Percentiles rank a stretch among this genome's conserved stretches.
Conservation (phyloP, 92 coral and sea anemone genomes). For the Pocillopora grandis region DNA sequence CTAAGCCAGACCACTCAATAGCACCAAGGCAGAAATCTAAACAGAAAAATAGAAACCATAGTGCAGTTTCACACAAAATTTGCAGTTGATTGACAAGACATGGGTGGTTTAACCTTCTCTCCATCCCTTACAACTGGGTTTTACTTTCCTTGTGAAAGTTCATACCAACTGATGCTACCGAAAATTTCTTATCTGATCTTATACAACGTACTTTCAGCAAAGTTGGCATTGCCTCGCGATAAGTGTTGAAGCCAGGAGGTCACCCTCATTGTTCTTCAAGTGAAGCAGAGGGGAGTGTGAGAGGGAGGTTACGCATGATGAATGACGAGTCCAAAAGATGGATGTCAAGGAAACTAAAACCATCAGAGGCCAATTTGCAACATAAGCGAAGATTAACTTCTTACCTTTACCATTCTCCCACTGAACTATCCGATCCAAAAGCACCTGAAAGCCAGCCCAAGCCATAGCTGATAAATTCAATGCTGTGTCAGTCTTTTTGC, state of each 20-base stretch:
- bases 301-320: no score
- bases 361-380: background rate
- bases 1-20: constrained; percentile 96
- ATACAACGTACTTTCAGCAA: background rate
- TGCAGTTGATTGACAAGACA: background rate
- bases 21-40: constrained; percentile 80
- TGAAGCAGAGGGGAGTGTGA: no score
- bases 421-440: constrained; percentile 84
- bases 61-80: background rate
- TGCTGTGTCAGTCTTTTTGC: constrained; percentile 52
- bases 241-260: no score
- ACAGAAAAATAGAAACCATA: background rate
- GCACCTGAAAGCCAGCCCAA: constrained; percentile 88
- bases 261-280: no score
- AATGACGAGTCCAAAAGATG: no score
- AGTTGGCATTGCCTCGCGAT: no score
- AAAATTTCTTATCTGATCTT: no score
- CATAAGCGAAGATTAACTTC: background rate
- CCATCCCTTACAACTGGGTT: background rate
- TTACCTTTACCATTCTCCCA: constrained; percentile 97
- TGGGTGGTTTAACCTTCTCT: background rate
- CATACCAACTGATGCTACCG: no score
- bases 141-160: no score
- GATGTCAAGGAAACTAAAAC: no score
- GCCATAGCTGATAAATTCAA: constrained; percentile 75